Conservation (phyloP, 2,113 vertebrate genomes). For the Gobiocypris rarus region DNA sequence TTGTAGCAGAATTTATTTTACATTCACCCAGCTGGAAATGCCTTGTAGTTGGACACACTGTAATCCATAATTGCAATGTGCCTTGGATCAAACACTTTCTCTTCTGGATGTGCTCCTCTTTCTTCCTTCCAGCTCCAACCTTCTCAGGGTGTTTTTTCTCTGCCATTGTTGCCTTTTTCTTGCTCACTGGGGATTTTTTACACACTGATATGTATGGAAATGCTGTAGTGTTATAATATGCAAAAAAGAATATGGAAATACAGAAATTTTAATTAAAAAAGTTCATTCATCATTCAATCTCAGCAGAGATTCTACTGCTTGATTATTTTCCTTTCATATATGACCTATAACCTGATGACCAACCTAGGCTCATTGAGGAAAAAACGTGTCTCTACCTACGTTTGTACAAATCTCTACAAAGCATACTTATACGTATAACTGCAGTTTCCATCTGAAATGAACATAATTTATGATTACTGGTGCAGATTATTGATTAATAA, state of each 20-base stretch:
- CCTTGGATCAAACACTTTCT: conserved; percentile 19
- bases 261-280: neutral
- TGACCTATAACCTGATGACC: neutral
- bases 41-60: conserved; percentile 28
- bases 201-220: neutral
- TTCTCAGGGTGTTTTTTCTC: neutral
- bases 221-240: neutral
- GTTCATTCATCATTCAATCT: neutral
- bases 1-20: conserved; percentile 19
- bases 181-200: neutral
- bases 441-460: neutral
- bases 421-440: neutral
- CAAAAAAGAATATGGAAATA: neutral
- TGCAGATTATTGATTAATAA: neutral
- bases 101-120: conserved; percentile 20
- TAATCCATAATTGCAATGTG: conserved; percentile 29
- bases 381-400: neutral
- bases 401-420: neutral
- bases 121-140: conserved; percentile 16
- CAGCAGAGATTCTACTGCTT: neutral
- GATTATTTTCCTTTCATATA: neutral
- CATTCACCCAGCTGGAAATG: conserved; percentile 27
- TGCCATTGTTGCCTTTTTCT: neutral
- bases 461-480: neutral
- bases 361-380: neutral